A percentile compares a stretch with the other conserved stretches of the same genome.
Conservation (phyloP, 2,113 vertebrate species). For the Semnornis frantzii region DNA sequence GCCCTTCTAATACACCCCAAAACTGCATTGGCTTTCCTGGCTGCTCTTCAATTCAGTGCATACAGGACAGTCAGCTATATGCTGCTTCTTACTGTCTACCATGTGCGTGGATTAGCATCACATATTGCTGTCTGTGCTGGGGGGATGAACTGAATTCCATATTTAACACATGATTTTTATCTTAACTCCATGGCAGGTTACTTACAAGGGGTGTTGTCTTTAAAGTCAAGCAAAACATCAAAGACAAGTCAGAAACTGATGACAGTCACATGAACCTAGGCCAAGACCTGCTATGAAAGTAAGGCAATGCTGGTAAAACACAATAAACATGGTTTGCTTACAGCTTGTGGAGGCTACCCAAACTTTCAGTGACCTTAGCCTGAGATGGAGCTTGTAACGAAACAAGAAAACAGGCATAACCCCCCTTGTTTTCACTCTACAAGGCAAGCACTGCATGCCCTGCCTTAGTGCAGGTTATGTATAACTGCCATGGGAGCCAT, state of each 20-base stretch:
- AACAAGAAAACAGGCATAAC: slow-evolving; percentile 6
- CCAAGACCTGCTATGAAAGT: background rate
- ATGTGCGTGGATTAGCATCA: background rate
- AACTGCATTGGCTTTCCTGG: too few relatives aligned
- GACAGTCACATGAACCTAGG: background rate
- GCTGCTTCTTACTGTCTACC: background rate
- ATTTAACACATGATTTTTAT: background rate
- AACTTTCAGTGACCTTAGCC: background rate
- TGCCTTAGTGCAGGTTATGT: background rate
- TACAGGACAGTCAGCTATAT: background rate
- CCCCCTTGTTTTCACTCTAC: slow-evolving; percentile 7
- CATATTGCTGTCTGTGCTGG: background rate
- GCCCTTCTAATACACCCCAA: too few relatives aligned
- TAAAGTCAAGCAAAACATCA: background rate
- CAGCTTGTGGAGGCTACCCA: background rate
- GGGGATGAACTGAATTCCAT: background rate
- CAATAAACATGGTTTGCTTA: background rate
- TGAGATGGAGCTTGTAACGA: background rate
- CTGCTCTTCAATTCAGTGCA: background rate
- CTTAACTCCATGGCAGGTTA: background rate
- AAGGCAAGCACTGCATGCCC: background rate
- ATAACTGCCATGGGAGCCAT: background rate
- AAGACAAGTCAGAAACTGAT: background rate
- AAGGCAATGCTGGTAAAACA: background rate
- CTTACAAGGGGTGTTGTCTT: background rate